These are phyloP conservation scores for Drosophila koepferae DNA, from an alignment of 2,888 invertebrate genomes.

Conservation along the genomic window DNA sequence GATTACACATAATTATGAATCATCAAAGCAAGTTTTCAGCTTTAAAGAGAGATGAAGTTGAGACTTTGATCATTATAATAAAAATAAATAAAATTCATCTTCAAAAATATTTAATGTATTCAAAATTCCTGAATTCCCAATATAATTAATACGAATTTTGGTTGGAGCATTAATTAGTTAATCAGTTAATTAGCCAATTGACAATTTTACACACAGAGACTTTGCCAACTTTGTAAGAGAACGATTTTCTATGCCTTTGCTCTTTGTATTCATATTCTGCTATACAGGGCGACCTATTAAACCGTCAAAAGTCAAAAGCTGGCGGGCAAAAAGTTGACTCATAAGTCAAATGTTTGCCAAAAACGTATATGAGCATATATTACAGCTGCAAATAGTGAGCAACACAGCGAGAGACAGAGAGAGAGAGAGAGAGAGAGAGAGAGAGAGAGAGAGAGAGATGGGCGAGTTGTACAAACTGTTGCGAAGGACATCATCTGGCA, in stretches of 20 bases:
- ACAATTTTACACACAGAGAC: not conserved
- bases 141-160: not conserved
- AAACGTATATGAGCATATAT: slow-evolving; percentile 55
- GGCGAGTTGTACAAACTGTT: slow-evolving; percentile 21
- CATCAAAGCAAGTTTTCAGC: too few species aligned
- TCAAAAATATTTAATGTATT: too few species aligned
- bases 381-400: slow-evolving; percentile 55
- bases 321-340: slow-evolving; percentile 54
- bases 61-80: too few species aligned
- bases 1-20: too few species aligned
- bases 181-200: not conserved
- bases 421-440: not conserved
- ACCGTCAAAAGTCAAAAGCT: slow-evolving; percentile 49
- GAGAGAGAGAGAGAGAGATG: not conserved
- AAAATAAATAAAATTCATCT: too few species aligned
- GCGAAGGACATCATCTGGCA: slow-evolving; percentile 33
- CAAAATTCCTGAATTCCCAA: not conserved
- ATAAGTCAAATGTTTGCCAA: slow-evolving; percentile 73
- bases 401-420: not conserved
- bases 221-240: slow-evolving; percentile 7
- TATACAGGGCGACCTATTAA: slow-evolving; percentile 21
- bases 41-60: too few species aligned
- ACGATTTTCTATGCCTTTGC: slow-evolving; percentile 8
- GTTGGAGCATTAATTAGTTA: not conserved
- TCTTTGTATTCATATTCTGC: not conserved